These are phyloP conservation scores for Dasysyrphus albostriatus DNA, from an alignment of 2,888 invertebrate genomes.

Conservation along the genomic window DNA sequence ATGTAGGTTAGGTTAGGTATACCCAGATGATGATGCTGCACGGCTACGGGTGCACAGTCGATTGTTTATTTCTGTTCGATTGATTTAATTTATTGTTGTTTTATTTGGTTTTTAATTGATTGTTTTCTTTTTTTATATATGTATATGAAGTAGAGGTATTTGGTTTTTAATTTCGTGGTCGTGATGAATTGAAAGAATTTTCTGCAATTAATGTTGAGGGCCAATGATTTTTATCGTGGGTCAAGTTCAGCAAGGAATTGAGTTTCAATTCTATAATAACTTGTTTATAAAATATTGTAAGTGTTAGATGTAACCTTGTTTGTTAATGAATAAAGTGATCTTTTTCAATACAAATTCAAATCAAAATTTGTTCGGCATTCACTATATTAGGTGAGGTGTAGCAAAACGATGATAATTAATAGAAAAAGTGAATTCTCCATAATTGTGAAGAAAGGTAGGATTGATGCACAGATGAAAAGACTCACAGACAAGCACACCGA, in stretches of 20 bases:
- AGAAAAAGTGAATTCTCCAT: too few relatives aligned
- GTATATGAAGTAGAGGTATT: conserved; percentile 6
- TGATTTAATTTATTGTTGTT: conserved; percentile 43
- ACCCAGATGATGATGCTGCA: conserved; percentile 6
- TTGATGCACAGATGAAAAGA: too few relatives aligned
- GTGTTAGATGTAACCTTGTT: background rate
- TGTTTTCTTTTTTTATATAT: conserved; percentile 23
- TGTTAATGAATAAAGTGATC: background rate
- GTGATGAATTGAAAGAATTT: conserved; percentile 54
- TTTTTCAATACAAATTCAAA: background rate
- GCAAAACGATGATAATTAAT: too few relatives aligned
- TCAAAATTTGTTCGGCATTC: too few relatives aligned
- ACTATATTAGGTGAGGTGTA: too few relatives aligned
- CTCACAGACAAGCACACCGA: too few relatives aligned
- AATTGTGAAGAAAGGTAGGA: too few relatives aligned
- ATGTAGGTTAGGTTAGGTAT: background rate
- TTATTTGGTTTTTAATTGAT: conserved; percentile 28
- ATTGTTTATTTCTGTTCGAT: conserved; percentile 20
- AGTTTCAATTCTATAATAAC: conserved; percentile 40
- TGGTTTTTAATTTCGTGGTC: conserved; percentile 57
- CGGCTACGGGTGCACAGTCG: background rate
- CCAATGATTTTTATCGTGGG: conserved; percentile 43
- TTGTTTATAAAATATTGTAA: background rate
- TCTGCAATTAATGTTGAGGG: conserved; percentile 51
- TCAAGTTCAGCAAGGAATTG: conserved; percentile 66